Percentiles rank a stretch among this genome's conserved stretches.
Conservation (phyloP, 2,113 vertebrate species). For the Jacana jacana region DNA sequence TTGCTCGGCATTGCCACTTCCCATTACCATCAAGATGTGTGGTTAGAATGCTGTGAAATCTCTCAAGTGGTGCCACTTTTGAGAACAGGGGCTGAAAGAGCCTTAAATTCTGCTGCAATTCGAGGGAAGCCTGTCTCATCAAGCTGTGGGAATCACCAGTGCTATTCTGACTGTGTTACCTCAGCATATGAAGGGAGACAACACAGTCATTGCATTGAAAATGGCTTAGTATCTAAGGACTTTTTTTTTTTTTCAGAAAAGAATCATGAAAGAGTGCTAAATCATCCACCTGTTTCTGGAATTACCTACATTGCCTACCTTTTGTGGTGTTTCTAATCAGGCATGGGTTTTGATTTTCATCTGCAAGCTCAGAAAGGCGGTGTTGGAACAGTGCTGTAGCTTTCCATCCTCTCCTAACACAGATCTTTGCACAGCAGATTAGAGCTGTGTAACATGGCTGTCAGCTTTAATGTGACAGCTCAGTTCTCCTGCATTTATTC, state of each 20-base stretch:
- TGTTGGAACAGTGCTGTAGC: background rate
- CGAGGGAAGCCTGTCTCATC: background rate
- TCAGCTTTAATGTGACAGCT: constrained; percentile 28
- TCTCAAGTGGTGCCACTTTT: background rate
- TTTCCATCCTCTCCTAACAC: constrained; percentile 26
- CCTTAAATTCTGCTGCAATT: background rate
- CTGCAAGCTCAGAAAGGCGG: background rate
- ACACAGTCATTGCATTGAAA: background rate
- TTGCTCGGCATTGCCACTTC: background rate
- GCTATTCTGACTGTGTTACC: background rate
- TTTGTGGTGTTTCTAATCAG: background rate
- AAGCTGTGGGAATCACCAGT: background rate
- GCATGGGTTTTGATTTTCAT: background rate
- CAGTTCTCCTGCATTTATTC: background rate
- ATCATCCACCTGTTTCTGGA: background rate
- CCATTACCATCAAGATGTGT: background rate
- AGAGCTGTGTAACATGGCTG: background rate
- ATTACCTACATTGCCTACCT: background rate
- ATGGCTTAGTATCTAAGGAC: background rate
- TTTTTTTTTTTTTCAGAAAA: background rate
- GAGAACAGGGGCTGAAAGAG: background rate
- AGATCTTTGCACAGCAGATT: constrained; percentile 11
- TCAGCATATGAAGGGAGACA: background rate
- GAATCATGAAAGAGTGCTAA: background rate
- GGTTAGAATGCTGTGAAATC: background rate